Evolutionary conservation across 2,113 vertebrate genomes (phyloP), one percentile per base, ranked within the genome.

Genomic region (Cichladusa arquata): DNA sequence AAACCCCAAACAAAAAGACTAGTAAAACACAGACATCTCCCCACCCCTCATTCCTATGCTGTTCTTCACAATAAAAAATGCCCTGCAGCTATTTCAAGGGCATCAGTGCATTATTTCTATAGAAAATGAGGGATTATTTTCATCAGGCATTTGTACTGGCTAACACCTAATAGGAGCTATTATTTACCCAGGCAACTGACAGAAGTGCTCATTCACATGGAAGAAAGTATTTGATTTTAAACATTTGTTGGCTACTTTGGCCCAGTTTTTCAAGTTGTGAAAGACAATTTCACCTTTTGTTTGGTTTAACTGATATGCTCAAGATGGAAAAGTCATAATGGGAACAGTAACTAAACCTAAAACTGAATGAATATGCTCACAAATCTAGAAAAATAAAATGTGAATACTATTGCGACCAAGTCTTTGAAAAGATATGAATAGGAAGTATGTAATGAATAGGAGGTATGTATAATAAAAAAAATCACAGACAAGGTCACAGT

Each of bases 41-140:
- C 34, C 78, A 51, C 3, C 18, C 57, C 45, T 38, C 60, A 51
- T 40, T 78, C 65, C 74, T 6, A 4, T 53, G 71, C 82, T 96
- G 74, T 61, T 90, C 65, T 92, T 95, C 88, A 92, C 90, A 93
- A 93, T 79, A 92, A 88, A 90, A 97, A 96, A 65, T 54, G 23
- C 11, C 73, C 87, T 80, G 4, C 74, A 88, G 91, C 73, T 87
- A 56, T 93, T 91, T 86, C 79, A 77, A 73, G 84, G 77, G 83
- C 82, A 94, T 22, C 29, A 78, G 61, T 79, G 71, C 70, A 79
- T 94, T 94, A 92, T 79, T 96, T 93, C 76, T 87, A 28, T 14
- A 84, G 53, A 90, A 96, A 89, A 81, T 80, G 67, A 92, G 94
- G 95, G 77, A 81, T n/a, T 15, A 57, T 82, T 95, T 92, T 82